A percentile compares a stretch with the other conserved stretches of the same genome.
Evolutionary conservation across 2,113 vertebrate species (phyloP).

Genomic region (Takifugu flavidus): DNA sequence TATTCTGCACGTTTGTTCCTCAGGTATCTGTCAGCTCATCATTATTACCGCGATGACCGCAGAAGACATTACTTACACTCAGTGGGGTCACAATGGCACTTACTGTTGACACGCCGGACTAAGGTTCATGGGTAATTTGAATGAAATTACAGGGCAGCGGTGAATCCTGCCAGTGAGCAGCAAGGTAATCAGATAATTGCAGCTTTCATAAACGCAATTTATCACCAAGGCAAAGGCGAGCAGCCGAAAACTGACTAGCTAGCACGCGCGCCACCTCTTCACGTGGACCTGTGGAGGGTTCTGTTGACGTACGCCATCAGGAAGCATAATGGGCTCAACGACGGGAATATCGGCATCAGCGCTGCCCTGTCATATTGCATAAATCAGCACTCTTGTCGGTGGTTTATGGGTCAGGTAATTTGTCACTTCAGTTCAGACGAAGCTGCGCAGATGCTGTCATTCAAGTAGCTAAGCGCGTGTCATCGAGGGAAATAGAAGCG

Average conservation of each 20-base stretch:
- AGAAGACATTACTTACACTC: conserved; percentile 62
- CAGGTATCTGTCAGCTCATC: conserved; percentile 53
- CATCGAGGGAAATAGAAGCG: no score
- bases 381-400: conserved; percentile 47
- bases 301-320: conserved; percentile 45
- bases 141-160: conserved; percentile 70
- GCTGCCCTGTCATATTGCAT: conserved; percentile 63
- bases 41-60: conserved; percentile 38
- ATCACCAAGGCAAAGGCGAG: conserved; percentile 49
- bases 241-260: conserved; percentile 28
- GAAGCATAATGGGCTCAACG: conserved; percentile 58
- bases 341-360: conserved; percentile 30
- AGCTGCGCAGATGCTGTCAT: conserved; percentile 17
- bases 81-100: conserved; percentile 57
- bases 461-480: not conserved
- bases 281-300: conserved; percentile 54
- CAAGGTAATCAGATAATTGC: conserved; percentile 76
- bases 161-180: conserved; percentile 48
- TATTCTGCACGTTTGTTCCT: conserved; percentile 17
- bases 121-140: conserved; percentile 69
- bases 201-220: conserved; percentile 77
- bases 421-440: conserved; percentile 48
- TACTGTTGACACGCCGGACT: conserved; percentile 54
- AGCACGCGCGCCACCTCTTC: conserved; percentile 17
- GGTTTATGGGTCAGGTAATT: conserved; percentile 55